Base-by-base conservation (phyloP, 2,797 vertebrate species). In the Molossus alvarezi region DNA sequence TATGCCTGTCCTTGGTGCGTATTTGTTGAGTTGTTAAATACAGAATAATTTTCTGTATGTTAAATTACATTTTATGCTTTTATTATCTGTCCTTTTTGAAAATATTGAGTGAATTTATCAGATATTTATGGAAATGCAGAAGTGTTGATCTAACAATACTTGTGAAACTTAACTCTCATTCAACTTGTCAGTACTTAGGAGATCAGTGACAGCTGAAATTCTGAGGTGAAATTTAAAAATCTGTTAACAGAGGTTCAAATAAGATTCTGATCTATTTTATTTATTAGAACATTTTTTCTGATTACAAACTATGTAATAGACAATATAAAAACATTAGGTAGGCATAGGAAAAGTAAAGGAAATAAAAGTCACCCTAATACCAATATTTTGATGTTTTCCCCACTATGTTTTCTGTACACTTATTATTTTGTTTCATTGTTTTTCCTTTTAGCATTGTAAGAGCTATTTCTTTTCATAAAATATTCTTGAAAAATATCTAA, bases 401-500 rank as follows among this genome's bases (percentile, higher is more conserved):
- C 6, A 25, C 13, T 72, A 3, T 51, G 29, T 92, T 88, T 81
- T 77, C 11, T 69, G 1, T 72, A 0, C 23, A 58, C 57, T 88
- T 80, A 17, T 33, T 55, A 29, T 65, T 96, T 93, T 18, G 21
- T 65, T 82, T 91, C 6, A 6, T 72, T 95, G 10, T 65, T 79
- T 84, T 55, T 60, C 10, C 10, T 82, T 18, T 67, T 18, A 53
- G n/a, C 5, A 27, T 57, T 80, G 8, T 81, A 67, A 27, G 9
- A 90, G 21, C 73, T 65, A 60, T 53, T 65, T 82, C 58, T 48
- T 90, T 75, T 93, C n/a, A 57, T 92, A 69, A 86, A 73, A 86
- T 76, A 76, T 69, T 87, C 53, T 69, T 82, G 29, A 75, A 90
- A 82, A 73, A 37, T 72, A 65, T 9, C 72, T 83, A 57, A 85